Evolutionary conservation across 2,113 vertebrate species (phyloP), one percentile per base, ranked within the genome.

Genomic region (Epinephelus lanceolatus): DNA sequence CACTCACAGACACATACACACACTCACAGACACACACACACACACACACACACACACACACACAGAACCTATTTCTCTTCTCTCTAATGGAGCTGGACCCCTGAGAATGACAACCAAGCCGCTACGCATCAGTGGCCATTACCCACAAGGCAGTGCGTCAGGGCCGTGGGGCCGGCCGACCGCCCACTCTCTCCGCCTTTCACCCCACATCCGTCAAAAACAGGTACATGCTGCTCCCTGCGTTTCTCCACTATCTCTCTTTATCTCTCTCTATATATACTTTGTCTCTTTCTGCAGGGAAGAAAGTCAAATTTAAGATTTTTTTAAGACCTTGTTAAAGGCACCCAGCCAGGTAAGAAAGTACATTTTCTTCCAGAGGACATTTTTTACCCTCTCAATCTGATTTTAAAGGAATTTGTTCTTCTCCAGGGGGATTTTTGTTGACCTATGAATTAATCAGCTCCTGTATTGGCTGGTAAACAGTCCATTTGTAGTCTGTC

Each of bases 41-140:
- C 23, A 70, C 59, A 63, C 69, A 45, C 49, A 65, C 55, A 74
- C 11, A 45, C 42, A 45, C 42, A 45, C 42, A 45, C 42, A 45
- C 42, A 45, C 45, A 0, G 6, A 71, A 27, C 67, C 81, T 27
- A 85, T 86, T 91, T 76, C 86, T 91, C 74, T 66, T 66, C 76
- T 67, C 65, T 89, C 86, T 93, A 91, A 94, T 91, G 85, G 92
- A 93, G 88, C 81, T 4, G 67, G 83, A 88, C 89, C 88, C 84
- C 60, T 71, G 84, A 90, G 87, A 93, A 89, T 89, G 89, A 93
- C 93, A 90, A 89, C 86, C 86, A 86, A 76, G 73, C 87, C 47
- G 83, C 83, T 88, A 93, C 81, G 88, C 90, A 89, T 93, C 88
- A 90, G 65, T 80, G 88, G 71, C 45, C 86, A 93, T 91, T 91